Conservation (phyloP, 2,888 invertebrate species). For the Petrophora chlorosata region DNA sequence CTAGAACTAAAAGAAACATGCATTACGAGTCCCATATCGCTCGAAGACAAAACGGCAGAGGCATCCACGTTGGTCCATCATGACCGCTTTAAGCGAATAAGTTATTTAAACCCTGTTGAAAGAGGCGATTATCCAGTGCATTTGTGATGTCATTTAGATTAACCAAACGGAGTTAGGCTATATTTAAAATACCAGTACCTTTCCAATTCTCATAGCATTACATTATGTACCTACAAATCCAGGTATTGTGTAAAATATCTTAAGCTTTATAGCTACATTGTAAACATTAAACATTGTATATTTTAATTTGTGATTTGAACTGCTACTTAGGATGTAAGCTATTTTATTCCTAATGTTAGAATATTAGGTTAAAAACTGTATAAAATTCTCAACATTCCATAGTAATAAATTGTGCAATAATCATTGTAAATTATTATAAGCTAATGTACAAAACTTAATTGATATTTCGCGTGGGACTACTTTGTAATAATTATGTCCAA, state of each 20-base stretch:
- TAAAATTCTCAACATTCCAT: slow-evolving; percentile 69
- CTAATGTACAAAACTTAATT: slow-evolving; percentile 29
- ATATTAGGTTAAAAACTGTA: slow-evolving; percentile 5
- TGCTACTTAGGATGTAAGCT: slow-evolving; percentile 11
- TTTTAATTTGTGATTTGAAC: slow-evolving; percentile 16
- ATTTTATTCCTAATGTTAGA: background rate
- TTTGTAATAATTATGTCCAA: slow-evolving; percentile 40
- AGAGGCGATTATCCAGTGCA: slow-evolving; percentile 49
- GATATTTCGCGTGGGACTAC: slow-evolving; percentile 22
- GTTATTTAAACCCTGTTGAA: slow-evolving; percentile 16
- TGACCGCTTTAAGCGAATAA: slow-evolving; percentile 55
- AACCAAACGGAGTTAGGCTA: slow-evolving; percentile 59
- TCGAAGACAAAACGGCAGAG: slow-evolving; percentile 65
- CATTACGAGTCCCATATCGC: slow-evolving; percentile 88
- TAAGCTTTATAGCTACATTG: slow-evolving; percentile 5
- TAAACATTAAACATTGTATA: slow-evolving; percentile 3
- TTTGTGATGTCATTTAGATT: slow-evolving; percentile 75
- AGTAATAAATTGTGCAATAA: slow-evolving; percentile 65
- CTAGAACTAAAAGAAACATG: slow-evolving; percentile 89
- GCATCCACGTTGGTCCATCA: slow-evolving; percentile 57
- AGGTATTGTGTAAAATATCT: slow-evolving; percentile 22
- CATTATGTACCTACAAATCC: slow-evolving; percentile 1
- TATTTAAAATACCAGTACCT: slow-evolving; percentile 57
- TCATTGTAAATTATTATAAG: slow-evolving; percentile 40
- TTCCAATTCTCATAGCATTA: slow-evolving; percentile 50